Evolutionary conservation across 2,888 invertebrate species (phyloP), one percentile per base, ranked within the genome.

Genomic region (Galerucella calmariensis): DNA sequence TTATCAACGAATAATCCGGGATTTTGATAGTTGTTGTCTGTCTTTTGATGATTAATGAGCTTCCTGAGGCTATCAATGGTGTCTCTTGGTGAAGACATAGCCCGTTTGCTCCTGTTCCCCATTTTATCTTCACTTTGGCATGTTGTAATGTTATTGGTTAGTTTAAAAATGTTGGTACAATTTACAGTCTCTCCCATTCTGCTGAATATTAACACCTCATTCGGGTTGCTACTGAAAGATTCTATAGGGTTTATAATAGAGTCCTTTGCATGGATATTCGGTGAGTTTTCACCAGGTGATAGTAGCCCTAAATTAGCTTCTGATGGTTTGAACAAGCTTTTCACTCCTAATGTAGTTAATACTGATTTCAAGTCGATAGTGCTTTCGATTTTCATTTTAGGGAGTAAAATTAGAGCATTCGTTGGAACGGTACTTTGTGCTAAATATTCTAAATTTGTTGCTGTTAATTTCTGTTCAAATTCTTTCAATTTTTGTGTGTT

Each of bases 331-430:
- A 96, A 95, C 75, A 95, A 92, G 89, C 2, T 85, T 63, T 62
- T 79, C 0, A 94, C 83, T 0, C 94, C 94, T 73, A 95, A 83
- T 2, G 85, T 83, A 77, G 90, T 85, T 4, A 95, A 86, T 0
- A 90, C 81, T 0, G 87, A 77, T 73, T 89, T 91, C 59, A 95
- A 84, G 78, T 90, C 89, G 2, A 90, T 81, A 0, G 89, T 90
- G 65, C 89, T 91, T 76, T 91, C 90, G 1, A 95, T 86, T 79
- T 92, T 91, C 92, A 95, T 92, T 85, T 92, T 93, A 0, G 95
- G 95, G 51, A 93, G 89, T 48, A 91, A 88, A 0, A 93, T 84
- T 2, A 93, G 87, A 41, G 91, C 89, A 8, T 89, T 87, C 8
- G 87, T 87, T 44, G 86, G 86, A 2, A 81, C 84, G 83, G 90